A percentile compares a stretch with the other conserved stretches of the same genome.
phyloP scores from a whole-genome alignment of 2,113 vertebrate species.

The Takifugu bimaculatus region DNA sequence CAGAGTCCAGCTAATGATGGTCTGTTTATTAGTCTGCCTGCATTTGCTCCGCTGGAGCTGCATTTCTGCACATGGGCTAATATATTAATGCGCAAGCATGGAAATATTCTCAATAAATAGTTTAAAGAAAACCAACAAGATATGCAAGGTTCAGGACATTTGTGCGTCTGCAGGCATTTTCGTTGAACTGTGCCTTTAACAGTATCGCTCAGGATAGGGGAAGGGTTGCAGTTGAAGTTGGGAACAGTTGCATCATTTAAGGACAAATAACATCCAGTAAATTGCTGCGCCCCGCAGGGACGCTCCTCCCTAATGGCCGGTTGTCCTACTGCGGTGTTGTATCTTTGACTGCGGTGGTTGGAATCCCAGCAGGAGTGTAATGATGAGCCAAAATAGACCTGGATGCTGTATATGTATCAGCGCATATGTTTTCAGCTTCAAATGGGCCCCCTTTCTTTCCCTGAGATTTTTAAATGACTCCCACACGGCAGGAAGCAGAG shows the following conservation, averaged over 20 bases:
- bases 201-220: too few relatives aligned
- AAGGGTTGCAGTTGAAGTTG: background rate
- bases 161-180: too few relatives aligned
- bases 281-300: conserved; percentile 25
- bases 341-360: conserved; percentile 5
- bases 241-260: conserved; percentile 38
- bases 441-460: conserved; percentile 5
- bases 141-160: too few relatives aligned
- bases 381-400: conserved; percentile 10
- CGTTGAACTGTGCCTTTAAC: too few relatives aligned
- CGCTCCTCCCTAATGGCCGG: conserved; percentile 27
- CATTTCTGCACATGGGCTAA: conserved; percentile 10
- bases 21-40: background rate
- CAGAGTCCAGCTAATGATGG: conserved; percentile 16
- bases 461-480: conserved; percentile 1
- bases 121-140: too few relatives aligned
- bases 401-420: conserved; percentile 5
- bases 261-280: conserved; percentile 31
- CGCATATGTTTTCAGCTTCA: conserved; percentile 13
- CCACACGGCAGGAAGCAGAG: conserved; percentile 4
- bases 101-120: too few relatives aligned
- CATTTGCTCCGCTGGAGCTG: conserved; percentile 26
- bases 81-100: background rate
- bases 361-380: conserved; percentile 33
- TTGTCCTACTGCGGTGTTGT: conserved; percentile 19